Conservation (phyloP, 2,797 vertebrate genomes). For the Sebastes cheni region DNA sequence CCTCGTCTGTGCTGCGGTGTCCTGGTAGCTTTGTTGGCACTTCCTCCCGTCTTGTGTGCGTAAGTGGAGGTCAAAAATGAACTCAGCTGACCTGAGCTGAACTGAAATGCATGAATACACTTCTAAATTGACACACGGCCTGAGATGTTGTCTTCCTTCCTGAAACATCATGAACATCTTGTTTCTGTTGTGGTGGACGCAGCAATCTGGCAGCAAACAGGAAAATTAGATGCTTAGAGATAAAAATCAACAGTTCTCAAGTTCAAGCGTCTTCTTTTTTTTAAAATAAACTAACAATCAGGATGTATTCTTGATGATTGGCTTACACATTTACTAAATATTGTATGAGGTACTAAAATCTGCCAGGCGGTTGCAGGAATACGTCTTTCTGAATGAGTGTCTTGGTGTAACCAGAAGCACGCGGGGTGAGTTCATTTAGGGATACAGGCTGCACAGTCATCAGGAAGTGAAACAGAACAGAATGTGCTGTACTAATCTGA, state of each 20-base stretch:
- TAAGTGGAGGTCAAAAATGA: conserved; percentile 47
- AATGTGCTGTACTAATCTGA: conserved; percentile 88
- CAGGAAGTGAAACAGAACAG: conserved; percentile 89
- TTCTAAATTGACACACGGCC: conserved; percentile 45
- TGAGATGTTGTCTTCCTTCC: conserved; percentile 52
- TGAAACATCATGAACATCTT: conserved; percentile 53
- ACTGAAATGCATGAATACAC: conserved; percentile 56
- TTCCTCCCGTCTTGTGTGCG: conserved; percentile 14
- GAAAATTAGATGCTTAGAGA: background rate
- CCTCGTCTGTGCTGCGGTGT: conserved; percentile 19
- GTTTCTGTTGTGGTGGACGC: conserved; percentile 47
- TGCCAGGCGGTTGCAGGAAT: conserved; percentile 46
- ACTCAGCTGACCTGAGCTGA: conserved; percentile 41
- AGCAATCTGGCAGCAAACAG: background rate
- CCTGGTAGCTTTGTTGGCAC: conserved; percentile 37
- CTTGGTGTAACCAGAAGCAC: conserved; percentile 76
- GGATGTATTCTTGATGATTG: background rate
- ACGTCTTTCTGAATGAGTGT: conserved; percentile 61
- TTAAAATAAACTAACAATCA: background rate
- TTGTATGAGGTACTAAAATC: conserved; percentile 20
- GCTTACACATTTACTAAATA: conserved; percentile 16
- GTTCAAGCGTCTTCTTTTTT: background rate
- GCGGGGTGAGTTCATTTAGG: conserved; percentile 83
- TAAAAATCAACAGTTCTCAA: background rate
- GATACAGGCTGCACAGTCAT: conserved; percentile 83